phyloP scores from a whole-genome alignment of 2,113 vertebrate species.

The Elephantulus edwardii region DNA sequence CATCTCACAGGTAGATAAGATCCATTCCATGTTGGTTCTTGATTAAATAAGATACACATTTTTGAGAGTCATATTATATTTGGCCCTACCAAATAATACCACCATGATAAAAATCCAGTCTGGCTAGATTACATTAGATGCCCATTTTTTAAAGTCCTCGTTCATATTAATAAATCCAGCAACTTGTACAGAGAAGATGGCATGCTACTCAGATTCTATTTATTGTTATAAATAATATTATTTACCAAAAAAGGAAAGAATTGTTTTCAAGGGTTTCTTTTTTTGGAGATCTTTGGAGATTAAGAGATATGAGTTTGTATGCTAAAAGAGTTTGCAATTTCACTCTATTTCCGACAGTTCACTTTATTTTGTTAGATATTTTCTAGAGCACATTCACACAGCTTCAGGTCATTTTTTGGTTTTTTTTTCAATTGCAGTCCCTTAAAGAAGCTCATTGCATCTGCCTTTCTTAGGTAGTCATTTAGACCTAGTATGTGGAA shows the following conservation, averaged over 20 bases:
- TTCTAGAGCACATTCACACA: neutral
- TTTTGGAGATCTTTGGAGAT: slow-evolving; percentile 64
- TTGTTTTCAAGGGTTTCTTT: slow-evolving; percentile 75
- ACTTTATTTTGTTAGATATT: neutral
- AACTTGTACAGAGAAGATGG: slow-evolving; percentile 76
- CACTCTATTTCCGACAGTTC: slow-evolving; percentile 15
- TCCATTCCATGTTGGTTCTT: slow-evolving; percentile 71
- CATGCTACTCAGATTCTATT: slow-evolving; percentile 73
- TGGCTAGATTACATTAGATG: slow-evolving; percentile 75
- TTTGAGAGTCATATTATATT: slow-evolving; percentile 77
- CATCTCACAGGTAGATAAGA: slow-evolving; percentile 65
- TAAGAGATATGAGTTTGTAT: slow-evolving; percentile 8
- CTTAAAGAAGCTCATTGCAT: neutral
- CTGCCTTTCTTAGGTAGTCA: neutral
- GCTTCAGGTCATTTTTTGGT: slow-evolving; percentile 1
- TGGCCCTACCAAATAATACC: slow-evolving; percentile 67
- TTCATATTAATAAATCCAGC: slow-evolving; percentile 84
- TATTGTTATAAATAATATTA: slow-evolving; percentile 67
- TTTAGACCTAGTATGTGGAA: neutral
- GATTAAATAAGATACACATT: slow-evolving; percentile 70
- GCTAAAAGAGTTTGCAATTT: slow-evolving; percentile 56
- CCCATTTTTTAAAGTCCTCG: slow-evolving; percentile 80
- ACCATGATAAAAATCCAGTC: slow-evolving; percentile 81
- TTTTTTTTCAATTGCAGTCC: neutral
- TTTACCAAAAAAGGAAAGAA: slow-evolving; percentile 77